phyloP scores from a whole-genome alignment of 2,888 invertebrate species.

The Melieria crassipennis region DNA sequence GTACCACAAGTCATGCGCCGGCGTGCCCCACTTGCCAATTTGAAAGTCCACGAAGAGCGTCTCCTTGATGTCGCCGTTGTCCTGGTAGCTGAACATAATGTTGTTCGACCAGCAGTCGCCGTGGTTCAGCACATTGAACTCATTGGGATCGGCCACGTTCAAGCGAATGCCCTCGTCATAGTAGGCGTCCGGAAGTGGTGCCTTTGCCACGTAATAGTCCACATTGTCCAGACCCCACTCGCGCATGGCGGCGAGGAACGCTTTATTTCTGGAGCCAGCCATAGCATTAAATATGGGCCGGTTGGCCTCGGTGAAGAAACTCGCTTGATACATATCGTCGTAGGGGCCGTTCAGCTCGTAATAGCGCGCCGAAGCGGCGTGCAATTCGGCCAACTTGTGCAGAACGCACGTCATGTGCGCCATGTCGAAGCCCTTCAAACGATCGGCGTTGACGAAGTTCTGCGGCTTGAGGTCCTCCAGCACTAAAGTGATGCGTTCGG shows the following conservation, averaged over 20 bases:
- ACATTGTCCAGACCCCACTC: slow-evolving; percentile 49
- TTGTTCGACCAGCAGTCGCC: slow-evolving; percentile 61
- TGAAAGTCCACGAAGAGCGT: slow-evolving; percentile 25
- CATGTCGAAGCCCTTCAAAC: slow-evolving; percentile 55
- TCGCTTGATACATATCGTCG: slow-evolving; percentile 40
- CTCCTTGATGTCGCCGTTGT: slow-evolving; percentile 37
- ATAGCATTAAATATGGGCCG: slow-evolving; percentile 37
- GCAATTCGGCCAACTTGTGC: slow-evolving; percentile 55
- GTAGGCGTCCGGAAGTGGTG: slow-evolving; percentile 30
- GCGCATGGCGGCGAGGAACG: slow-evolving; percentile 43
- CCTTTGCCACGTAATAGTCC: slow-evolving; percentile 45
- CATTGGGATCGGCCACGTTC: slow-evolving; percentile 44
- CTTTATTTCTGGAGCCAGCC: slow-evolving; percentile 26
- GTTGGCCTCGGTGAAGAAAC: slow-evolving; percentile 37
- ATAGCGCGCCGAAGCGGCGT: slow-evolving; percentile 56
- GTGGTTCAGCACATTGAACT: slow-evolving; percentile 58
- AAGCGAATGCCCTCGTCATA: slow-evolving; percentile 41
- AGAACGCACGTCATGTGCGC: slow-evolving; percentile 51
- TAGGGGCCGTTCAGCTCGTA: slow-evolving; percentile 49
- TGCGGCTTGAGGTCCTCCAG: slow-evolving; percentile 54
- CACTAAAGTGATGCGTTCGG: slow-evolving; percentile 49
- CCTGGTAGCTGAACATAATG: slow-evolving; percentile 56
- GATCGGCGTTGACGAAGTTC: slow-evolving; percentile 52
- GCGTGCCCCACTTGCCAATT: slow-evolving; percentile 56
- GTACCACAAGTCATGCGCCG: slow-evolving; percentile 57